These are phyloP conservation scores for Diachasma alloeum DNA, from an alignment of 1,140 invertebrate genomes.

Conservation along the genomic window DNA sequence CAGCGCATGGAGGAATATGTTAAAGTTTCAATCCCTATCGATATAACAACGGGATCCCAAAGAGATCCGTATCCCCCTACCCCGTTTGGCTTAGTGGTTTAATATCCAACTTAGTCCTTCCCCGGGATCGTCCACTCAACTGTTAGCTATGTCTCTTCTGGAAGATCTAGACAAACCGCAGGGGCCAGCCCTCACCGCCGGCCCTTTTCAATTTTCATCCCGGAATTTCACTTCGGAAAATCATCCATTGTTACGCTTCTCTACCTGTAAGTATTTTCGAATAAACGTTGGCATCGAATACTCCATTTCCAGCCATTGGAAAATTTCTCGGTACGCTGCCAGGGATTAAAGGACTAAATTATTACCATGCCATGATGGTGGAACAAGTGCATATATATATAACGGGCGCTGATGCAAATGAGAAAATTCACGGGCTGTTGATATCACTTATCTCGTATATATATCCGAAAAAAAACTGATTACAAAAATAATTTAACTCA, in stretches of 20 bases:
- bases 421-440: slow-evolving; percentile 11
- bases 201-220: not conserved
- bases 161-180: not conserved
- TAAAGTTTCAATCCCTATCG: not conserved
- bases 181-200: too few species aligned
- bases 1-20: not conserved
- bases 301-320: not conserved
- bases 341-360: slow-evolving; percentile 5
- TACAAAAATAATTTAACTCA: slow-evolving; percentile 3
- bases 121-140: not conserved
- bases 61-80: not conserved
- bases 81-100: slow-evolving; percentile 14
- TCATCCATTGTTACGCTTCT: not conserved
- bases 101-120: slow-evolving; percentile 34
- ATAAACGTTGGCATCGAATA: not conserved
- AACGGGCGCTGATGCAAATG: not conserved
- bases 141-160: not conserved
- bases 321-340: not conserved
- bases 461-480: not conserved
- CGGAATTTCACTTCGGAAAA: not conserved
- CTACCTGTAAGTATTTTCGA: not conserved
- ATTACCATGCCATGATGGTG: not conserved
- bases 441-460: slow-evolving; percentile 8
- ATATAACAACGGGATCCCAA: not conserved
- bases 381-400: slow-evolving; percentile 8